Percentiles rank a stretch among this genome's conserved stretches.
These are phyloP conservation scores for Goniozus legneri DNA, from an alignment of 1,140 invertebrate genomes.

Conservation along the genomic window DNA sequence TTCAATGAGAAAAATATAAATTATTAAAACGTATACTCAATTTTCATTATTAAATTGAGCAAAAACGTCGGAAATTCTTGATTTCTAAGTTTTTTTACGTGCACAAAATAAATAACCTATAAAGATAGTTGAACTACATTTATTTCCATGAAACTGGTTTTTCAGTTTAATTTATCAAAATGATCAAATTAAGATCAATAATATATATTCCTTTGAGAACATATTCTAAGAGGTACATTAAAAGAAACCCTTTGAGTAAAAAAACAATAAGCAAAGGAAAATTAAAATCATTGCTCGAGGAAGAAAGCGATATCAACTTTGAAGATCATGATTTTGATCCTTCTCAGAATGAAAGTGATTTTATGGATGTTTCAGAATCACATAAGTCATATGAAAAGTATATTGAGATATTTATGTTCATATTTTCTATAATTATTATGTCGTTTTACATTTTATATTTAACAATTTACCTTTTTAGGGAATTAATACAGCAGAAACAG, in stretches of 20 bases:
- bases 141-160: too few relatives aligned
- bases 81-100: too few relatives aligned
- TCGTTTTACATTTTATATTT: background rate
- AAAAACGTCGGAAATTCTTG: too few relatives aligned
- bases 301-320: background rate
- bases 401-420: background rate
- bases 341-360: slow-evolving; percentile 52
- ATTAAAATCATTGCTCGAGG: background rate
- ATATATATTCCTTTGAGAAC: background rate
- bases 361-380: slow-evolving; percentile 42
- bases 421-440: background rate
- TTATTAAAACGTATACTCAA: too few relatives aligned
- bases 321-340: slow-evolving; percentile 30
- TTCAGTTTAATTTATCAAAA: slow-evolving; percentile 1
- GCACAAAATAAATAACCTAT: too few relatives aligned
- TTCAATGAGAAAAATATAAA: too few relatives aligned
- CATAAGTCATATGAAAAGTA: slow-evolving; percentile 44
- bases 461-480: slow-evolving; percentile 20
- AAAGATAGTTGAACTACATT: too few relatives aligned
- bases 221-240: background rate
- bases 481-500: slow-evolving; percentile 44
- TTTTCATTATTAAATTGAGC: too few relatives aligned
- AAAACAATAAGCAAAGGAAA: background rate
- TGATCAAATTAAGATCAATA: slow-evolving; percentile 5
- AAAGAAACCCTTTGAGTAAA: slow-evolving; percentile 3